Conservation (phyloP, 2,113 vertebrate species). For the Setophaga petechia region DNA sequence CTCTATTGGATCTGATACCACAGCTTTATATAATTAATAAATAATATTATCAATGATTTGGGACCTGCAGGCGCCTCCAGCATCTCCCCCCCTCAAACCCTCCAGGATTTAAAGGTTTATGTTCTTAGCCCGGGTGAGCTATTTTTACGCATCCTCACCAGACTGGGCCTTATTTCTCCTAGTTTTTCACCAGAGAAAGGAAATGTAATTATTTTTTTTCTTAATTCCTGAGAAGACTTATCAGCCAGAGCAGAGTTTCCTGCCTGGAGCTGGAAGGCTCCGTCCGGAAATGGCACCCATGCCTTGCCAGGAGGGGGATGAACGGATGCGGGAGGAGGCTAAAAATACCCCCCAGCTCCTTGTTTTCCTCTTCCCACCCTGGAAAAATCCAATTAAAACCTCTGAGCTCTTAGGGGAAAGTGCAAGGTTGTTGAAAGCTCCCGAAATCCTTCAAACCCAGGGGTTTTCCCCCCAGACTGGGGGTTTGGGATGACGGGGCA, state of each 20-base stretch:
- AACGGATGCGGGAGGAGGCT: conserved; percentile 19
- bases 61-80: neutral
- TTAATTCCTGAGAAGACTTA: conserved; percentile 41
- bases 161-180: neutral
- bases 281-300: neutral
- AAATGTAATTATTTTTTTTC: neutral
- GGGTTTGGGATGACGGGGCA: neutral
- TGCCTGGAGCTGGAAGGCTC: conserved; percentile 44
- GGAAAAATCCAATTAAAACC: neutral
- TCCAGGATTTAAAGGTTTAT: conserved; percentile 53
- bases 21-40: neutral
- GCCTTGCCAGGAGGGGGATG: neutral
- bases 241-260: conserved; percentile 54
- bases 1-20: neutral
- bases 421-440: neutral
- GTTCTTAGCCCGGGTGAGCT: conserved; percentile 46
- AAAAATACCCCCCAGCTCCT: conserved; percentile 19
- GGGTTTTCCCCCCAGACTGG: neutral
- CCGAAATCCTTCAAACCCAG: neutral
- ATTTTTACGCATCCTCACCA: conserved; percentile 44
- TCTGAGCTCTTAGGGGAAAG: neutral
- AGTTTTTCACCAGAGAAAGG: neutral
- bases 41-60: neutral
- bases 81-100: neutral
- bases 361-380: neutral